phyloP scores from a whole-genome alignment of 2,113 vertebrate species.

The Amblyornis subalaris region DNA sequence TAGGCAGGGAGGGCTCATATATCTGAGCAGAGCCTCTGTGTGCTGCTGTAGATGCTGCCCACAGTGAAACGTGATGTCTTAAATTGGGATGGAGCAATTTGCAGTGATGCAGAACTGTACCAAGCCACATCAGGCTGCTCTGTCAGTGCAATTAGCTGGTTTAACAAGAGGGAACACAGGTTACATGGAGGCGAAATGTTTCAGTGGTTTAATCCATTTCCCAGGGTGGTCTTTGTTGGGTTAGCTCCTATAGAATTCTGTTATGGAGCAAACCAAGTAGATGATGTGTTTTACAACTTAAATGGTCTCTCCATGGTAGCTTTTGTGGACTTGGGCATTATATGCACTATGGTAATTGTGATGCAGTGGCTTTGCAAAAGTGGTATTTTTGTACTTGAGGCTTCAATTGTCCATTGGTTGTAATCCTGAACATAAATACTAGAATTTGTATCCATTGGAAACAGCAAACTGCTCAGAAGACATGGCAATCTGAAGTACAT shows the following conservation, averaged over 20 bases:
- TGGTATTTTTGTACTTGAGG: neutral
- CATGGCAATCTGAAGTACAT: neutral
- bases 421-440: neutral
- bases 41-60: neutral
- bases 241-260: neutral
- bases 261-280: neutral
- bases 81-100: accelerated
- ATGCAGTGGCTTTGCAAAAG: neutral
- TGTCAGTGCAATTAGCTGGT: neutral
- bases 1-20: accelerated
- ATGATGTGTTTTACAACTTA: neutral
- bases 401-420: neutral
- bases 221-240: neutral
- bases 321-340: neutral
- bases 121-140: neutral
- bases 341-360: neutral
- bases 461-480: neutral
- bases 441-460: neutral
- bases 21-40: neutral
- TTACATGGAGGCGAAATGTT: neutral
- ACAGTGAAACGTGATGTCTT: accelerated
- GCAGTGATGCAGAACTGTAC: neutral
- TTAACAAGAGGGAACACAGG: neutral
- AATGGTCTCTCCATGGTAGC: neutral
- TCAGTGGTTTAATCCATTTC: neutral